These are phyloP conservation scores for Cairina moschata DNA, from an alignment of 2,113 vertebrate species.

Conservation along the genomic window DNA sequence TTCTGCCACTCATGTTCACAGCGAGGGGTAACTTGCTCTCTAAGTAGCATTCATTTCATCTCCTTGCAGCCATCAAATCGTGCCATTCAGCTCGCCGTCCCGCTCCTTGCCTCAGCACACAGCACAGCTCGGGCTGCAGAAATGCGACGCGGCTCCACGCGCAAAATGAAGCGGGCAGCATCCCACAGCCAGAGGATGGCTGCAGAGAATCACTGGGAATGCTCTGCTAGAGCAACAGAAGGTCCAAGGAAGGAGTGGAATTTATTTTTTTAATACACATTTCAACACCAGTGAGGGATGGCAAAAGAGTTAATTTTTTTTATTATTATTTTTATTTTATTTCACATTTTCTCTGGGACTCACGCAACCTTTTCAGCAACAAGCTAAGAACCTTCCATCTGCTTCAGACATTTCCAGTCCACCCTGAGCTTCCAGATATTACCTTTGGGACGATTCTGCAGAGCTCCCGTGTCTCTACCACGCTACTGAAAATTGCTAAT, in stretches of 20 bases:
- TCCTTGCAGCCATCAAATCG: not conserved
- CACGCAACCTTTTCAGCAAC: not conserved
- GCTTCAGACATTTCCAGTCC: not conserved
- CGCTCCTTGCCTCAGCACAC: not conserved
- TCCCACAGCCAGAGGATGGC: not conserved
- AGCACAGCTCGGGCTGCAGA: rapidly evolving
- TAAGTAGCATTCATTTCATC: not conserved
- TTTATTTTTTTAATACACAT: not conserved
- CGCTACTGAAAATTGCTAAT: not conserved
- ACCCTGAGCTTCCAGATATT: not conserved
- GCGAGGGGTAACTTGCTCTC: not conserved
- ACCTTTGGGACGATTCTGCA: not conserved
- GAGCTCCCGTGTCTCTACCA: not conserved
- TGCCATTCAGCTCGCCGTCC: not conserved
- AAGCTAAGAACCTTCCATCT: not conserved
- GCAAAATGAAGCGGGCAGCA: not conserved
- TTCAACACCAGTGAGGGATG: not conserved
- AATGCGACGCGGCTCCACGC: too few relatives aligned
- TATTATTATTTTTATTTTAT: too few relatives aligned
- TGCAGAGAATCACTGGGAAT: not conserved
- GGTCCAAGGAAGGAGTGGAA: not conserved
- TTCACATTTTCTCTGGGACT: not conserved
- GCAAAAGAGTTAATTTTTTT: not conserved
- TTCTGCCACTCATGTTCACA: not conserved
- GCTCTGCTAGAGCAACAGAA: not conserved